These are phyloP conservation scores for Lemur catta DNA, from an alignment of 2,797 vertebrate genomes.

Conservation along the genomic window DNA sequence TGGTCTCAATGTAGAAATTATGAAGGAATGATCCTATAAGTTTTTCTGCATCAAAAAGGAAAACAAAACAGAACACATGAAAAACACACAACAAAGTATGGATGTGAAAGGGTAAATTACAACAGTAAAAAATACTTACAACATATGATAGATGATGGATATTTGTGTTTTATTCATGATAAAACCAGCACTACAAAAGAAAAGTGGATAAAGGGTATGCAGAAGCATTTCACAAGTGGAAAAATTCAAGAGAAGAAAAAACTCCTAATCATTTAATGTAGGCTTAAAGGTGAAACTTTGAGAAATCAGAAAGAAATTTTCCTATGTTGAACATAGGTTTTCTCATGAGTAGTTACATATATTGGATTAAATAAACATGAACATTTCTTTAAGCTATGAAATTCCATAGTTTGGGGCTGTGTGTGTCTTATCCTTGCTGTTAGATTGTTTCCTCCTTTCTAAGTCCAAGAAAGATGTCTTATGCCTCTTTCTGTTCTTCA, in stretches of 20 bases:
- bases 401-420: neutral
- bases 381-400: neutral
- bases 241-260: neutral
- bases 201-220: neutral
- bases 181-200: neutral
- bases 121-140: neutral
- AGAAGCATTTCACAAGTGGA: neutral
- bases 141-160: neutral
- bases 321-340: neutral
- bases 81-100: neutral
- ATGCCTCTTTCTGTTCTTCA: neutral
- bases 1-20: neutral
- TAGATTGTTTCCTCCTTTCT: slow-evolving; percentile 19
- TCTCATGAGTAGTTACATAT: slow-evolving; percentile 8
- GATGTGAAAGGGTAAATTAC: neutral
- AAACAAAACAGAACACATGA: neutral
- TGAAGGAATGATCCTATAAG: neutral
- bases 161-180: neutral
- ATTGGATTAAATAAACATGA: slow-evolving; percentile 26
- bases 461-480: neutral
- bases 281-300: neutral
- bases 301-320: slow-evolving; percentile 42
- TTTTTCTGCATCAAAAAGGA: neutral
- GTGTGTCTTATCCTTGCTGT: slow-evolving; percentile 47
- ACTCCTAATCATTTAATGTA: neutral